phyloP scores from a whole-genome alignment of 2,888 invertebrate genomes.

The Drosophila pseudotalamancana region DNA sequence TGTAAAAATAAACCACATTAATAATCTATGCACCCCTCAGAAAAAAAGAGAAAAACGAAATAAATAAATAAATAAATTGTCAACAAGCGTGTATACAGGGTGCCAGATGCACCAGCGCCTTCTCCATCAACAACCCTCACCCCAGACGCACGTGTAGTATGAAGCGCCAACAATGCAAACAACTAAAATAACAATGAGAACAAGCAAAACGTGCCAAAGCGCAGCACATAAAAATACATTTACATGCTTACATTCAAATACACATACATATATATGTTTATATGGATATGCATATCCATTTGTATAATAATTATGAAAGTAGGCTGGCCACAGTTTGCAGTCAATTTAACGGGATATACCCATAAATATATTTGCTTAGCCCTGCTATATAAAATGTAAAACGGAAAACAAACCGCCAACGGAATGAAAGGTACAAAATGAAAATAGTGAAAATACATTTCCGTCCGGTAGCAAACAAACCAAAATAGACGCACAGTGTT shows the following conservation, averaged over 20 bases:
- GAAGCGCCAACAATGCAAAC: slow-evolving; percentile 63
- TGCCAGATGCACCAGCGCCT: slow-evolving; percentile 18
- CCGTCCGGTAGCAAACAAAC: slow-evolving; percentile 67
- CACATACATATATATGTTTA: slow-evolving; percentile 4
- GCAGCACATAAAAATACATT: slow-evolving; percentile 42
- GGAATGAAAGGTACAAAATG: slow-evolving; percentile 38
- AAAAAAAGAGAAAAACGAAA: slow-evolving; percentile 33
- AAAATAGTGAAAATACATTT: slow-evolving; percentile 69
- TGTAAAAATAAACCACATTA: slow-evolving; percentile 55
- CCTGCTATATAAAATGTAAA: slow-evolving; percentile 58
- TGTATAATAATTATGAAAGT: slow-evolving; percentile 39
- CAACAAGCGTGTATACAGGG: slow-evolving; percentile 64
- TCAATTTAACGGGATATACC: slow-evolving; percentile 66
- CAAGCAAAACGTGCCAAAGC: slow-evolving; percentile 65
- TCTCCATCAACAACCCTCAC: slow-evolving; percentile 10
- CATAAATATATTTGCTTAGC: slow-evolving; percentile 53
- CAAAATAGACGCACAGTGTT: slow-evolving; percentile 70
- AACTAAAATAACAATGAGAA: slow-evolving; percentile 53
- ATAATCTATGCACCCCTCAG: slow-evolving; percentile 32
- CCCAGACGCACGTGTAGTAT: slow-evolving; percentile 58
- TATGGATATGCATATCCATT: not conserved
- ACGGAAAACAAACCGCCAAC: slow-evolving; percentile 50
- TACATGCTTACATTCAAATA: slow-evolving; percentile 9
- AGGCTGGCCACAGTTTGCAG: slow-evolving; percentile 58
- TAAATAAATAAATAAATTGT: no score